phyloP scores from a whole-genome alignment of 1,140 invertebrate species.

The Brachionus sp. region DNA sequence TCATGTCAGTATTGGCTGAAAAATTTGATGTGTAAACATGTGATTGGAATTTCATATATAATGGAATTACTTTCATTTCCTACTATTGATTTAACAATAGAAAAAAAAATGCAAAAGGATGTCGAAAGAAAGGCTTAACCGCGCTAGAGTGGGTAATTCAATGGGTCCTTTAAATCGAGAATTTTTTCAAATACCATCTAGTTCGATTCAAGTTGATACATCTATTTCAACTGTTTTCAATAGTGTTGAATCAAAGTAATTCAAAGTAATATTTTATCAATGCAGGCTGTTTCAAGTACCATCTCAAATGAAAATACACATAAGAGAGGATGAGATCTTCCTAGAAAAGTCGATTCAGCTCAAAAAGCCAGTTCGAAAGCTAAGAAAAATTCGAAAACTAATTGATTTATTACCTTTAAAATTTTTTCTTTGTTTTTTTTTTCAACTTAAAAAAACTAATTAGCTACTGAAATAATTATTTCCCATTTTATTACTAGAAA shows the following conservation, averaged over 20 bases:
- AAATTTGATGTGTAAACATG: too few relatives aligned
- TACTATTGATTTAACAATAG: background rate
- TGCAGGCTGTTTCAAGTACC: background rate
- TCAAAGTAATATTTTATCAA: background rate
- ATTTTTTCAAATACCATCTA: background rate
- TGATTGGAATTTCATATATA: too few relatives aligned
- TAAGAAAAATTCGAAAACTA: background rate
- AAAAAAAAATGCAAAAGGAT: conserved; percentile 17
- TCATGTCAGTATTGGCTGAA: too few relatives aligned
- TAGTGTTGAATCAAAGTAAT: conserved; percentile 7
- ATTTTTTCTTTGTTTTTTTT: background rate
- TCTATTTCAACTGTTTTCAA: too few relatives aligned
- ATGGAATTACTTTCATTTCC: too few relatives aligned
- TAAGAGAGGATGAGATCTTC: too few relatives aligned
- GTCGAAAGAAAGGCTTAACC: background rate
- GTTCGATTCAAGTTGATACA: conserved; percentile 1
- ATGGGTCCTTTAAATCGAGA: background rate
- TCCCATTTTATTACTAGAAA: too few relatives aligned
- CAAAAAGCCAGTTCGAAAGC: background rate
- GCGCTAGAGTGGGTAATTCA: background rate
- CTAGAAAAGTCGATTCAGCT: background rate
- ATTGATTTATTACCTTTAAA: background rate
- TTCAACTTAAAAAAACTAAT: background rate
- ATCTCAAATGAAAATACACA: too few relatives aligned
- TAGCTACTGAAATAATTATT: conserved; percentile 17